These are phyloP conservation scores for Brachyptera risi DNA, from an alignment of 2,888 invertebrate genomes.

Conservation along the genomic window DNA sequence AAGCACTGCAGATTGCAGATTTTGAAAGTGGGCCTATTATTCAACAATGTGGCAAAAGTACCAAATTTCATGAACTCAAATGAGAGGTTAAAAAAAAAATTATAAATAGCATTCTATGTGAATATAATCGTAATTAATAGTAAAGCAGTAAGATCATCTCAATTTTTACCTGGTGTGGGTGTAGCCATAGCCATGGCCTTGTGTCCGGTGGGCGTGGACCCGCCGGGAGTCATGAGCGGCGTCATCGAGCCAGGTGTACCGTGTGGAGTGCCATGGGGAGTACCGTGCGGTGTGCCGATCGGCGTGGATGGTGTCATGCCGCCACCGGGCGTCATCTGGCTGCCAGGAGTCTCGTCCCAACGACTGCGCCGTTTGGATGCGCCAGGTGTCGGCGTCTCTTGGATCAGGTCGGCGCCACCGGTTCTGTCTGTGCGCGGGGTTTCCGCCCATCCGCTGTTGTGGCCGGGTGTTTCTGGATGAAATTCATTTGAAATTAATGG, in stretches of 20 bases:
- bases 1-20: no score
- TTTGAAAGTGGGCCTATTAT: no score
- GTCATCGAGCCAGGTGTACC: conserved; percentile 56
- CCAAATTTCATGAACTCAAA: no score
- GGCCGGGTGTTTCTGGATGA: conserved; percentile 85
- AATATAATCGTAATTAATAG: no score
- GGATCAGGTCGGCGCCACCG: conserved; percentile 63
- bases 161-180: conserved; percentile 71
- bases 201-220: conserved; percentile 80
- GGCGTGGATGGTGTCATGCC: conserved; percentile 62
- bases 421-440: conserved; percentile 94
- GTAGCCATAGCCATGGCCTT: conserved; percentile 99
- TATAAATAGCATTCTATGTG: no score
- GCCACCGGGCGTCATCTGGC: conserved; percentile 46
- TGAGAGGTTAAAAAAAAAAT: no score
- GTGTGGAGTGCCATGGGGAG: conserved; percentile 67
- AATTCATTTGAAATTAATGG: no score
- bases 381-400: conserved; percentile 92
- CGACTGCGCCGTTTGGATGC: conserved; percentile 92
- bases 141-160: no score
- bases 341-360: conserved; percentile 97
- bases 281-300: conserved; percentile 61
- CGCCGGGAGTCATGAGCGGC: conserved; percentile 74
- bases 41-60: no score
- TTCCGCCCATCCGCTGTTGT: conserved; percentile 98